Evolutionary conservation across 2,113 vertebrate species (phyloP), one percentile per base, ranked within the genome.

Genomic region (Thomomys bottae): DNA sequence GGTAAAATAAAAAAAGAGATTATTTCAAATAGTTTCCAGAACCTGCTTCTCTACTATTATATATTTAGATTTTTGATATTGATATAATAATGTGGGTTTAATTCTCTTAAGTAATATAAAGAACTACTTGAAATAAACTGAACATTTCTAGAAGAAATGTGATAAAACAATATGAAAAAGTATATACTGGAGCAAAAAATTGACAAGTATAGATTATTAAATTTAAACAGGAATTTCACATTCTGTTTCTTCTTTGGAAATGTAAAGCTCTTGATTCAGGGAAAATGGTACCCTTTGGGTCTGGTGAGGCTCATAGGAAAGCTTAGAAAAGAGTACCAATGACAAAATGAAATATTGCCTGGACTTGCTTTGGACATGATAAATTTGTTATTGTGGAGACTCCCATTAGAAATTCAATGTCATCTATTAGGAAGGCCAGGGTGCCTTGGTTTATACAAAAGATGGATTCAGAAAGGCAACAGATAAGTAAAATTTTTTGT

Each of bases 1-100:
- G 88, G 26, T 75, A 95, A 97, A 78, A 86, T 92, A 96, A 94
- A 97, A 94, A 68, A 95, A 92, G 96, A 94, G 88, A 89, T 94
- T 90, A 95, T 94, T 95, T 94, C 96, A 67, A 95, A 93, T 93
- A 67, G 85, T 86, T 96, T 91, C 67, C 82, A 97, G 87, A 96
- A 61, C 71, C 81, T 92, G 45, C n/a, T 23, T 92, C 83, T 57
- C 59, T 92, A 93, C 49, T 54, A 94, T 87, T 64, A 61, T 64
- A 34, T 12, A 57, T 80, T 82, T 85, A 75, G 26, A 4, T 82
- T 96, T 76, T 4, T 88, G 7, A 81, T 95, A 30, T 85, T 63
- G 89, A 87, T 93, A 80, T 28, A 7, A 2, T n/a, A 8, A 3
- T 4, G 94, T 90, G 94, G 24, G 9, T 59, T 91, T 77, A 38